These are phyloP conservation scores for Sprattus sprattus DNA, from an alignment of 2,113 vertebrate species.

Conservation along the genomic window DNA sequence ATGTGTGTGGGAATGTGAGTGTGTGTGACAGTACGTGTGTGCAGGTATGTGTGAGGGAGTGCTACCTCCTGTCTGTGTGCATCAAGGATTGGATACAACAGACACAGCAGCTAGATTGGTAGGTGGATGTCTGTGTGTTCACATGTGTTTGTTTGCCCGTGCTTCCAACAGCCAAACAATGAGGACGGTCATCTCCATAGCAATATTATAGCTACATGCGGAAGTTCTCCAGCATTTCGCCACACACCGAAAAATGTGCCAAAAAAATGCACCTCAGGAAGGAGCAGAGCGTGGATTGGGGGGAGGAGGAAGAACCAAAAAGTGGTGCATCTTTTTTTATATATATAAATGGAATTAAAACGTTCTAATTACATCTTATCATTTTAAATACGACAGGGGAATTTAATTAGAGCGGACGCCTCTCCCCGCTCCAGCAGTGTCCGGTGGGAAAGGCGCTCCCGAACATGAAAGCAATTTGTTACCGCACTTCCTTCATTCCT, in stretches of 20 bases:
- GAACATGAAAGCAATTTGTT: conserved; percentile 71
- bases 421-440: conserved; percentile 46
- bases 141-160: conserved; percentile 22
- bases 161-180: conserved; percentile 18
- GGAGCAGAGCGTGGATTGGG: not conserved
- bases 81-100: not conserved
- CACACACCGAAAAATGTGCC: not conserved
- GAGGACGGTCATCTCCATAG: conserved; percentile 67
- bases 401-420: conserved; percentile 64
- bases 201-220: conserved; percentile 44
- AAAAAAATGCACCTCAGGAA: not conserved
- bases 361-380: conserved; percentile 66
- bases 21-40: conserved; percentile 35
- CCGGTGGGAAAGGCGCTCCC: conserved; percentile 57
- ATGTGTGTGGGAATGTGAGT: not conserved
- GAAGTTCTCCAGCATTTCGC: not conserved
- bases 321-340: conserved; percentile 32
- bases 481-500: conserved; percentile 54
- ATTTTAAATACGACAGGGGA: conserved; percentile 62
- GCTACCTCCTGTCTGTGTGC: not conserved
- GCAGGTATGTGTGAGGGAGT: not conserved
- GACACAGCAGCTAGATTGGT: not conserved
- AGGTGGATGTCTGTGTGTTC: not conserved
- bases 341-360: conserved; percentile 60
- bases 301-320: conserved; percentile 46